Evolutionary conservation across 1,140 invertebrate species (phyloP).

Genomic region (Lineus longissimus): DNA sequence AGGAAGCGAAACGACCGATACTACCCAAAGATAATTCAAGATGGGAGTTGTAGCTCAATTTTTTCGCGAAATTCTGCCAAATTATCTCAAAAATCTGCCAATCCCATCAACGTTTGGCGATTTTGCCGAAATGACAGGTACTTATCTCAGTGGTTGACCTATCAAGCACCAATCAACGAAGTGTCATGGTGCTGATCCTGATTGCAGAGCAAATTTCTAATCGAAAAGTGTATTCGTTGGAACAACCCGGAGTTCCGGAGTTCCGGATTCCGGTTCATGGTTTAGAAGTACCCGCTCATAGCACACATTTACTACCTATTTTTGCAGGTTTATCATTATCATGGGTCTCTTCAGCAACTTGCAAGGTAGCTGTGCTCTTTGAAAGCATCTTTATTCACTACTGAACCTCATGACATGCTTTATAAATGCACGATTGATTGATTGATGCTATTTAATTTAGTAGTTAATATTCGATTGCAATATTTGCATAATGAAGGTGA

Average conservation of each 20-base stretch:
- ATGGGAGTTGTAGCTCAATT: conserved; percentile 7
- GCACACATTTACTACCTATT: neutral
- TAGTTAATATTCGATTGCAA: too few relatives aligned
- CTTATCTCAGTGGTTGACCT: neutral
- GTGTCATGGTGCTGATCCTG: neutral
- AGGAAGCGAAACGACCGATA: too few relatives aligned
- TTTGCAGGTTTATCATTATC: too few relatives aligned
- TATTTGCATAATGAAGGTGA: too few relatives aligned
- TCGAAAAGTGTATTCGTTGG: neutral
- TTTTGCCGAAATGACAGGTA: conserved; percentile 9
- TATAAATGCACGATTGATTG: too few relatives aligned
- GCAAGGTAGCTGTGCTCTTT: neutral
- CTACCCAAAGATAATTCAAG: neutral
- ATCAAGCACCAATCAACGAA: neutral
- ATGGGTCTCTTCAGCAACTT: too few relatives aligned
- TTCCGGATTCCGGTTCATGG: neutral
- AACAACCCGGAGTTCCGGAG: neutral
- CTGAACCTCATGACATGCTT: too few relatives aligned
- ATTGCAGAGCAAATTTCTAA: neutral
- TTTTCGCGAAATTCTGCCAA: conserved; percentile 10
- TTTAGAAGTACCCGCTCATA: neutral
- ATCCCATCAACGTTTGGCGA: conserved; percentile 6
- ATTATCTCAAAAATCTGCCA: conserved; percentile 7
- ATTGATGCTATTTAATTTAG: too few relatives aligned
- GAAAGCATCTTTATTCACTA: neutral